phyloP scores from a whole-genome alignment of 2,113 vertebrate genomes.

The Mesoclemmys tuberculata region DNA sequence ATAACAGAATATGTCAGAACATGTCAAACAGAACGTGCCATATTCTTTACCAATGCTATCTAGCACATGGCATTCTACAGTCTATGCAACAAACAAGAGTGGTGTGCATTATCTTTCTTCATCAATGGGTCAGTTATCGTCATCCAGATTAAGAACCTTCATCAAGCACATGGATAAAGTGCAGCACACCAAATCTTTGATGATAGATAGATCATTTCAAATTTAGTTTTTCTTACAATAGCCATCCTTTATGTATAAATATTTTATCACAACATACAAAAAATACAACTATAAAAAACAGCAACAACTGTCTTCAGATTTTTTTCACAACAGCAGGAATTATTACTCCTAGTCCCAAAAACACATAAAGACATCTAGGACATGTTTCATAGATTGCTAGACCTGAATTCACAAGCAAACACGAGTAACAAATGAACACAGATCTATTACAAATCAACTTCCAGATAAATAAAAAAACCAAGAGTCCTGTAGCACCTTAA shows the following conservation, averaged over 20 bases:
- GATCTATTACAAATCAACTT: neutral
- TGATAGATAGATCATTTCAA: neutral
- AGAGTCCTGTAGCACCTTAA: too few species aligned
- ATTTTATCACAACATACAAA: neutral
- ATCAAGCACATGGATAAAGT: neutral
- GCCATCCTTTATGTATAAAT: neutral
- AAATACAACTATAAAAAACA: neutral
- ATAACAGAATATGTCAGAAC: too few species aligned
- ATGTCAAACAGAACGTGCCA: too few species aligned
- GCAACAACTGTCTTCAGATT: neutral
- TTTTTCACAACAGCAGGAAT: neutral
- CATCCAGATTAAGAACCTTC: neutral
- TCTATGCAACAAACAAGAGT: neutral
- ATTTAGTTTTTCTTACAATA: neutral
- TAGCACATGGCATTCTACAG: neutral
- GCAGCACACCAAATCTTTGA: neutral
- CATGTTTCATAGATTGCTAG: neutral
- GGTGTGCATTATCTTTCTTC: neutral
- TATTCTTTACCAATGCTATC: too few species aligned
- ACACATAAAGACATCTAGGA: neutral
- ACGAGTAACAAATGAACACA: neutral
- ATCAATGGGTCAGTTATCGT: neutral
- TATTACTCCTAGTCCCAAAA: neutral
- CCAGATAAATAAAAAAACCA: too few species aligned
- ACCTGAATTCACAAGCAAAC: neutral